phyloP scores from a whole-genome alignment of 2,888 invertebrate species.

The Aporophyla lueneburgensis region DNA sequence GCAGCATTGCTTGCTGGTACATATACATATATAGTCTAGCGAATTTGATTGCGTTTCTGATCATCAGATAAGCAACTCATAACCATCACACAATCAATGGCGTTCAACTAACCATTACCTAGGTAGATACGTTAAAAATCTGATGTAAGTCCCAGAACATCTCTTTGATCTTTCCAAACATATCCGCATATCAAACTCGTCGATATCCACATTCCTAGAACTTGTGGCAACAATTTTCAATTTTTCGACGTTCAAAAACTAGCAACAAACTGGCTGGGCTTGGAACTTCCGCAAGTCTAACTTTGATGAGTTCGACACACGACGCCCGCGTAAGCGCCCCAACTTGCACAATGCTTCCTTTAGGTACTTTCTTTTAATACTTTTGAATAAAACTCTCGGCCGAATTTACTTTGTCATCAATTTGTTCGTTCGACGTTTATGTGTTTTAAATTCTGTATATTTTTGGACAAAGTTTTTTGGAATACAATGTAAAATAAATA shows the following conservation, averaged over 20 bases:
- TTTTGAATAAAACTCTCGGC: conserved; percentile 75
- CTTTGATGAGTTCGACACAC: conserved; percentile 86
- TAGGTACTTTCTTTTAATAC: conserved; percentile 65
- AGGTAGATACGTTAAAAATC: neutral
- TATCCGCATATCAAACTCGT: conserved; percentile 19
- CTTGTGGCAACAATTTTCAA: conserved; percentile 72
- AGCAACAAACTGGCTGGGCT: conserved; percentile 66
- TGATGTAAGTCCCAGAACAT: neutral
- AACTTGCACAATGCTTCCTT: conserved; percentile 78
- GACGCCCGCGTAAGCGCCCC: conserved; percentile 73
- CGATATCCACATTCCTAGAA: conserved; percentile 45
- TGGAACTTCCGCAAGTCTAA: conserved; percentile 73
- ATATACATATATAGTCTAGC: neutral
- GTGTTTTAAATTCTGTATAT: conserved; percentile 51
- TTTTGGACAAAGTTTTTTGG: conserved; percentile 15
- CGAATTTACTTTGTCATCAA: conserved; percentile 73
- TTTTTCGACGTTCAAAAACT: conserved; percentile 77
- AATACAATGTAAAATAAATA: conserved; percentile 7
- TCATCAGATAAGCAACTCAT: neutral
- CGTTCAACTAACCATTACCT: neutral
- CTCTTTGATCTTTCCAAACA: conserved; percentile 8
- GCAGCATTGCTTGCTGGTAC: neutral
- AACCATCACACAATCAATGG: neutral
- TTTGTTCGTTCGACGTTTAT: conserved; percentile 65
- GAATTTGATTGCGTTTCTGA: neutral